phyloP scores from a whole-genome alignment of 1,140 invertebrate genomes.

The Paraescarpia echinospica region DNA sequence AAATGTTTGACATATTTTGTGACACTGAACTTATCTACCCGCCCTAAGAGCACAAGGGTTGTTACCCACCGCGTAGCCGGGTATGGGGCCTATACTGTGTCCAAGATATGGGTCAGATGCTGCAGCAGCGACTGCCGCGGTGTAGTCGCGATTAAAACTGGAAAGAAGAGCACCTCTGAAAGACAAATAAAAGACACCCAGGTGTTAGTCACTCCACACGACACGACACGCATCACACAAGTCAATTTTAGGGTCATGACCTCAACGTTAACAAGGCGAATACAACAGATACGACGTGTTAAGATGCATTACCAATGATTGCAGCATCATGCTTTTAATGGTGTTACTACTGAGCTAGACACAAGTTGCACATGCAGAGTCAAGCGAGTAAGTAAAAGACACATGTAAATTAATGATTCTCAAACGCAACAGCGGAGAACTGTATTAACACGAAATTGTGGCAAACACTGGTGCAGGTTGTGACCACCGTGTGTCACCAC shows the following conservation, averaged over 20 bases:
- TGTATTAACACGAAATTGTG: not conserved
- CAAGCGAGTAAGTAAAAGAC: not conserved
- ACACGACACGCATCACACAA: not conserved
- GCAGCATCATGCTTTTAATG: not conserved
- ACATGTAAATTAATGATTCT: slow-evolving; percentile 1
- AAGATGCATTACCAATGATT: not conserved
- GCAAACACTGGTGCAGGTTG: not conserved
- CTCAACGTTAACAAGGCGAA: not conserved
- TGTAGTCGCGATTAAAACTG: slow-evolving; percentile 66
- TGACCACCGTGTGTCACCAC: not conserved
- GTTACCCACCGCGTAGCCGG: slow-evolving; percentile 87
- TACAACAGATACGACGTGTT: not conserved
- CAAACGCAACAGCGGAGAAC: not conserved
- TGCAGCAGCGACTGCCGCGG: slow-evolving; percentile 78
- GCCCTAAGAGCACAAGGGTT: not conserved
- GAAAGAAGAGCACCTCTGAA: slow-evolving; percentile 35
- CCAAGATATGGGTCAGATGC: slow-evolving; percentile 83
- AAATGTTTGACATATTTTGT: no score
- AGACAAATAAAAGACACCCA: not conserved
- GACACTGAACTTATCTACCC: no score
- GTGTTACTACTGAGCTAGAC: not conserved
- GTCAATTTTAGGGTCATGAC: not conserved
- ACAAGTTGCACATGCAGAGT: not conserved
- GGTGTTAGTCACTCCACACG: not conserved
- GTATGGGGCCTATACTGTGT: slow-evolving; percentile 92